phyloP scores from a whole-genome alignment of 2,113 vertebrate species.

The Seriola quinqueradiata region DNA sequence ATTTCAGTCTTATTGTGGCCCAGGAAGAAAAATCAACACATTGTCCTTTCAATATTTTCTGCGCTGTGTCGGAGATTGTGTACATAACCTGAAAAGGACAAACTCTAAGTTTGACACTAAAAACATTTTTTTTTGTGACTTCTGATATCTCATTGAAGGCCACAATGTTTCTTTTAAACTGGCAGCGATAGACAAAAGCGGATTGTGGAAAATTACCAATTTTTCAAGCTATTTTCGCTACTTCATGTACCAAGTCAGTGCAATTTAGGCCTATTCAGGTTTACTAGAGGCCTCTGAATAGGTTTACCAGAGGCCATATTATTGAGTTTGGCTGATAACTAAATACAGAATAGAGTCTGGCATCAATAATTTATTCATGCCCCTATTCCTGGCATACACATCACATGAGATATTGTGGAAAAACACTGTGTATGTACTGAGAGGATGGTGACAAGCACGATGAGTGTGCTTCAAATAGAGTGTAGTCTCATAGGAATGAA shows the following conservation, averaged over 20 bases:
- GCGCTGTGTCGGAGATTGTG: background rate
- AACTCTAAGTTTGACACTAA: background rate
- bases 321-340: conserved; percentile 36
- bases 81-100: background rate
- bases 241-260: conserved; percentile 18
- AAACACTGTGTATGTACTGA: conserved; percentile 44
- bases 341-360: conserved; percentile 43
- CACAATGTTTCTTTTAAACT: conserved; percentile 9
- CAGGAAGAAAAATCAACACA: conserved; percentile 4
- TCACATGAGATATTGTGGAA: conserved; percentile 54
- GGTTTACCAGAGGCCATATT: conserved; percentile 5
- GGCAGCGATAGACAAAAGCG: conserved; percentile 8
- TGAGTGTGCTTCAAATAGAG: conserved; percentile 68
- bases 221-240: conserved; percentile 28
- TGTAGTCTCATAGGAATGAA: conserved; percentile 57
- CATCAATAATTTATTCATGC: conserved; percentile 55
- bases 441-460: conserved; percentile 57
- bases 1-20: conserved; percentile 27
- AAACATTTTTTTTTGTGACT: background rate
- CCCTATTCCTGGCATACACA: conserved; percentile 50
- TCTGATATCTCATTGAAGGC: background rate
- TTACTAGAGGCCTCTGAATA: background rate
- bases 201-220: conserved; percentile 3
- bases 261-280: background rate
- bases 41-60: background rate